Evolutionary conservation across 2,888 invertebrate genomes (phyloP), one percentile per base, ranked within the genome.

Genomic region (Agriopis marginaria): DNA sequence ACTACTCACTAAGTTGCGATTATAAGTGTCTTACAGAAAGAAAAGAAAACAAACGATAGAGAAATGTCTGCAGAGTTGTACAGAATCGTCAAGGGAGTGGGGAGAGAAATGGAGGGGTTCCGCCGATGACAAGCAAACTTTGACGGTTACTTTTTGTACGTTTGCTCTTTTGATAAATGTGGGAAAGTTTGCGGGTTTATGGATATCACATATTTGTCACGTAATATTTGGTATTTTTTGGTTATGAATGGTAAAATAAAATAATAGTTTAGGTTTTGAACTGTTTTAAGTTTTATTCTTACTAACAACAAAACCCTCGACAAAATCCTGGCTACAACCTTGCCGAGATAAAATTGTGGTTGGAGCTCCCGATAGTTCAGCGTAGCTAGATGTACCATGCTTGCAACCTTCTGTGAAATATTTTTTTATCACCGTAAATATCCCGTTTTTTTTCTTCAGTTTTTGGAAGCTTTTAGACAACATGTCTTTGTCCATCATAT

Each of bases 41-140:
- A 49, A 61, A 60, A 63, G 42, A 55, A 55, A 69, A 65, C 51
- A 65, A 62, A 39, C 45, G 23, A 50, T 69, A 51, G 63, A 54
- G 42, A 58, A 54, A n/a, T 64, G 67, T 68, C 66, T 63, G 53
- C 47, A 50, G 60, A 72, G 55, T 67, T 58, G 62, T 56, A 56
- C 49, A 50, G 71, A 60, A 60, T 51, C 53, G 73, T 47, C 69
- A 75, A 73, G 75, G 56, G 72, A 50, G 59, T 42, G 50, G 14
- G 17, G 44, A 63, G 58, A 53, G 9, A 49, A 58, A 62, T 61
- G 12, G 12, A 11, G 12, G 68, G 73, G 75, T 75, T 71, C 73
- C 63, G 73, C 49, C 61, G 61, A 61, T 51, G 65, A 59, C 64
- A 69, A 39, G 44, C 40, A 32, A 50, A 65, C 55, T 65, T 58